These are phyloP conservation scores for Hippocampus mohnikei DNA, from an alignment of 2,113 vertebrate genomes.

Conservation along the genomic window DNA sequence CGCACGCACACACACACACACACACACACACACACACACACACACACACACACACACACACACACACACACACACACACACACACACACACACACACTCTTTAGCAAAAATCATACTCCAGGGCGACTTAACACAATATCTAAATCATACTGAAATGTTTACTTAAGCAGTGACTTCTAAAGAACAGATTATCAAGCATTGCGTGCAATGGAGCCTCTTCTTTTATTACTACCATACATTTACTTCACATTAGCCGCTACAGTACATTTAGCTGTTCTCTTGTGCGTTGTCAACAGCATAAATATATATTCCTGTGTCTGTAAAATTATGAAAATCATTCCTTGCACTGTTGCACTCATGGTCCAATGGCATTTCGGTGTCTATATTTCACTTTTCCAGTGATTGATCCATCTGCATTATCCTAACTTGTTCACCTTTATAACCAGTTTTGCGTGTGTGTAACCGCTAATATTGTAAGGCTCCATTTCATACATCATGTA, in stretches of 20 bases:
- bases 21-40: slow-evolving; percentile 10
- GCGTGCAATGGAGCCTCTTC: not conserved
- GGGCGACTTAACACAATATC: not conserved
- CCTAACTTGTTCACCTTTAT: not conserved
- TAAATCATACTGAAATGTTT: not conserved
- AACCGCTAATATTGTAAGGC: not conserved
- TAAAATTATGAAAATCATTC: not conserved
- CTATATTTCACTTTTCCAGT: not conserved
- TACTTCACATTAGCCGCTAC: not conserved
- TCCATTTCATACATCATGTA: not conserved
- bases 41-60: not conserved
- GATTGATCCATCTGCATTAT: not conserved
- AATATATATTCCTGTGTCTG: not conserved
- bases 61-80: no score
- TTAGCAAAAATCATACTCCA: not conserved
- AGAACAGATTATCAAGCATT: not conserved
- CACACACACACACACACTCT: no score
- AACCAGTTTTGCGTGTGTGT: not conserved
- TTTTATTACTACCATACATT: not conserved
- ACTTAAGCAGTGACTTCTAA: not conserved
- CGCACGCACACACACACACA: slow-evolving; percentile 4
- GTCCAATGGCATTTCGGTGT: not conserved
- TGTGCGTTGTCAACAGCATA: not conserved
- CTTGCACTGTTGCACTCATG: not conserved
- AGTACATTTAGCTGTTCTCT: not conserved